Percentiles rank a stretch among this genome's conserved stretches.
Conservation (phyloP, 2,113 vertebrate species). For the Pyrgilauda ruficollis region DNA sequence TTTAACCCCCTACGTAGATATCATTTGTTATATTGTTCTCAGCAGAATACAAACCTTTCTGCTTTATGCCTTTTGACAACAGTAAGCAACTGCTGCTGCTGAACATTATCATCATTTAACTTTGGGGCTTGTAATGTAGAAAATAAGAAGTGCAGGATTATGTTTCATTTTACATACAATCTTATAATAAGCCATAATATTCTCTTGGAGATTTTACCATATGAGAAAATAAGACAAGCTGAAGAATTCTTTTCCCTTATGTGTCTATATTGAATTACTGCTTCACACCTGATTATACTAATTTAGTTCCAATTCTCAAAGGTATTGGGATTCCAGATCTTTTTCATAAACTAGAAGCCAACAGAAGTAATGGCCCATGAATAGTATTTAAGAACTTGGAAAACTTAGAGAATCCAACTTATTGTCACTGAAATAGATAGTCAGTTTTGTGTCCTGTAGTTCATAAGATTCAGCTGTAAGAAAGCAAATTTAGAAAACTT, state of each 20-base stretch:
- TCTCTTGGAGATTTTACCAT: not conserved
- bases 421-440: not conserved
- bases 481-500: not conserved
- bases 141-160: not conserved
- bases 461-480: not conserved
- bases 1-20: not conserved
- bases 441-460: not conserved
- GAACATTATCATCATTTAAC: not conserved
- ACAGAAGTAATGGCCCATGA: not conserved
- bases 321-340: not conserved
- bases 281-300: not conserved
- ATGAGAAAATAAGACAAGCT: not conserved
- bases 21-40: not conserved
- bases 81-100: not conserved
- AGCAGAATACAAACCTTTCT: not conserved
- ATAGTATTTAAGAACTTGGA: not conserved
- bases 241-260: not conserved
- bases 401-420: not conserved
- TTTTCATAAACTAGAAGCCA: not conserved
- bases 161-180: not conserved
- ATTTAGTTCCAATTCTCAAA: not conserved
- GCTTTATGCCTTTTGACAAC: constrained; percentile 17
- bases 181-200: not conserved
- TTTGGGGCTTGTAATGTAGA: not conserved
- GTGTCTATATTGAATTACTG: not conserved